These are phyloP conservation scores for Oscheius sp. DNA, from an alignment of 2,888 invertebrate species.

Conservation along the genomic window DNA sequence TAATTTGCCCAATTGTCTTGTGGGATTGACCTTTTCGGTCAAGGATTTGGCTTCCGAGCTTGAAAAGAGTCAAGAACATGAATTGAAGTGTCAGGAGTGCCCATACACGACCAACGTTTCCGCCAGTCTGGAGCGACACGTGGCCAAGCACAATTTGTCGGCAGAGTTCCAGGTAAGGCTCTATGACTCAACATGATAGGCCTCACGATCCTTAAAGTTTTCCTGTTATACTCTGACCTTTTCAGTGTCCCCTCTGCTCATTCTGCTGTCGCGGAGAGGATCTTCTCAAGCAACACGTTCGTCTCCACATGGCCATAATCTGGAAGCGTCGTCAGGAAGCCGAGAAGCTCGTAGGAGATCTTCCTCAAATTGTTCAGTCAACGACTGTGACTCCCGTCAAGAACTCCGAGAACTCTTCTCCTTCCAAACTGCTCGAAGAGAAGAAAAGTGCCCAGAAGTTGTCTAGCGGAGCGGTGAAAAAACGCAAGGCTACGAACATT, in stretches of 20 bases:
- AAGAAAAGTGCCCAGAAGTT: background rate
- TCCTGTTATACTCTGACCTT: background rate
- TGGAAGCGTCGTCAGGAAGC: constrained; percentile 17
- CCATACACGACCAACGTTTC: constrained; percentile 29
- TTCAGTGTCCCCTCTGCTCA: constrained; percentile 44
- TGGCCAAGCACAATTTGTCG: constrained; percentile 19
- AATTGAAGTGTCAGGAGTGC: constrained; percentile 35
- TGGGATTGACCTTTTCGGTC: background rate
- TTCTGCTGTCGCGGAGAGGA: constrained; percentile 45
- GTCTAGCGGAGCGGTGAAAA: background rate
- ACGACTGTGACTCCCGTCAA: background rate
- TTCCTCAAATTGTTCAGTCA: background rate
- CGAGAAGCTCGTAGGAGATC: constrained; percentile 4
- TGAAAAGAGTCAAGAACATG: background rate
- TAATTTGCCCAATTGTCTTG: constrained; percentile 18
- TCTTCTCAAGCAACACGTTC: constrained; percentile 41
- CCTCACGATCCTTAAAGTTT: background rate
- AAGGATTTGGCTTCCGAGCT: constrained; percentile 18
- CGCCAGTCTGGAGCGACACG: constrained; percentile 32
- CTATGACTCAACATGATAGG: background rate
- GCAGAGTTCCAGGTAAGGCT: constrained; percentile 27
- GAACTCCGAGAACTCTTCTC: background rate
- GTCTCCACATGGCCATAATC: constrained; percentile 40
- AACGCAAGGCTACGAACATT: background rate
- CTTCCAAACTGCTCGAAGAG: constrained; percentile 1